Evolutionary conservation across 2,797 vertebrate genomes (phyloP).

Genomic region (Clarias pachynema): DNA sequence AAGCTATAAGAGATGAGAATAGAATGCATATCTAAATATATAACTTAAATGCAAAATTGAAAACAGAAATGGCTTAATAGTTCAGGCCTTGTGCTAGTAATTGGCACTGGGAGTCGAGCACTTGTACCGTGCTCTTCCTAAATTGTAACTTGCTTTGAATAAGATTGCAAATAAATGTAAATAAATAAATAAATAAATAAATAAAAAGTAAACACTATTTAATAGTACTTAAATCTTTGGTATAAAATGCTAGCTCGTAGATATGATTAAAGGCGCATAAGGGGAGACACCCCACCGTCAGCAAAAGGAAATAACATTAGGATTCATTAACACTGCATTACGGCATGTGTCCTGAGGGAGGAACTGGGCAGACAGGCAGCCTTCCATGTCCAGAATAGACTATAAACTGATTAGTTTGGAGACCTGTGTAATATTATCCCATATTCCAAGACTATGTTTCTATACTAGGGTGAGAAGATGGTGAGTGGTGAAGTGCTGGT

Average conservation of each 20-base stretch:
- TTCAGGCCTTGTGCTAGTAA: neutral
- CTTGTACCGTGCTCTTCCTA: neutral
- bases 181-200: neutral
- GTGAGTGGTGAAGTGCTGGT: neutral
- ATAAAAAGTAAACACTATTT: neutral
- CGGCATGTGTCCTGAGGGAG: slow-evolving; percentile 59
- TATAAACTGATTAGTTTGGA: slow-evolving; percentile 23
- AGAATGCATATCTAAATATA: neutral
- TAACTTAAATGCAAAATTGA: neutral
- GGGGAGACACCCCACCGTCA: neutral
- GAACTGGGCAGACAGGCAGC: neutral
- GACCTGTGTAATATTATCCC: slow-evolving; percentile 14
- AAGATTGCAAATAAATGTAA: slow-evolving; percentile 1
- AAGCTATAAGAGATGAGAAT: neutral
- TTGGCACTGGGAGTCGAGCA: neutral
- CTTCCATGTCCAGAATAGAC: slow-evolving; percentile 5
- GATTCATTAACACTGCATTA: slow-evolving; percentile 72
- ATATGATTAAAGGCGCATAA: neutral
- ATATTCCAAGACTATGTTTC: neutral
- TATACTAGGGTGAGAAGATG: neutral
- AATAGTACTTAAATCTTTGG: neutral
- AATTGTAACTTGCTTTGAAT: slow-evolving; percentile 9
- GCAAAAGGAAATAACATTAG: slow-evolving; percentile 63
- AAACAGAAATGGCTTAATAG: neutral
- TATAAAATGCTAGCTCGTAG: slow-evolving; percentile 11